These are phyloP conservation scores for Mycteria americana DNA, from an alignment of 2,797 vertebrate species.

Conservation along the genomic window DNA sequence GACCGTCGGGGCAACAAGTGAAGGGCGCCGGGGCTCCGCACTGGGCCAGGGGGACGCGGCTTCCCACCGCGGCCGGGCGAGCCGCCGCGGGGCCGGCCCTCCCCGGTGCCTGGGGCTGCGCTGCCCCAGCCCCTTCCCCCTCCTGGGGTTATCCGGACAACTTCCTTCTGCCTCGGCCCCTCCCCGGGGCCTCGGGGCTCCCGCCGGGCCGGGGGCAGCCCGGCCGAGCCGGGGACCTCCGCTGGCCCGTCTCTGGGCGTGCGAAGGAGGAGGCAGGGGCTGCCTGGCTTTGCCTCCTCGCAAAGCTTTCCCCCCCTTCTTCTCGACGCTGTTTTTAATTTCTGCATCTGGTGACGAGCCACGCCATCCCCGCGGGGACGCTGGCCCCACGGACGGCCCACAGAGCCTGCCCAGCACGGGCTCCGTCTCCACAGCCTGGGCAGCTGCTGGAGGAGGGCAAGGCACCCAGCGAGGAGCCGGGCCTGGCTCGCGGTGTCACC, in stretches of 20 bases:
- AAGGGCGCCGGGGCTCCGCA: not conserved
- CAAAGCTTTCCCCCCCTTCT: not conserved
- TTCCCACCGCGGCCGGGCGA: not conserved
- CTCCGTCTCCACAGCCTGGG: not conserved
- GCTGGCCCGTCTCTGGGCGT: not conserved
- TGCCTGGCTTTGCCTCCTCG: not conserved
- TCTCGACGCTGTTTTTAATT: not conserved
- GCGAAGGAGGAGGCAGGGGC: not conserved
- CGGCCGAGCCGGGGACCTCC: not conserved
- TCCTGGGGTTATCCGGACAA: not conserved
- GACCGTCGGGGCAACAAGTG: constrained; percentile 40
- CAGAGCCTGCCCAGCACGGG: not conserved
- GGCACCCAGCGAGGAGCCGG: not conserved
- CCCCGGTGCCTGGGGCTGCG: not conserved
- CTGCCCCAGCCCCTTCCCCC: not conserved
- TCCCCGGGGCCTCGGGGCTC: not conserved
- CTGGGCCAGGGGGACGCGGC: no score
- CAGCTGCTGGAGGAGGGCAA: not conserved
- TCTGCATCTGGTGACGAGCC: not conserved
- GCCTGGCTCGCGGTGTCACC: constrained; percentile 36
- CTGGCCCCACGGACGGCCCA: not conserved
- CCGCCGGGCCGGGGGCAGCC: not conserved
- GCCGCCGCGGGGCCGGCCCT: not conserved
- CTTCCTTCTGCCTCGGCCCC: not conserved
- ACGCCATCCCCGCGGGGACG: not conserved